A percentile compares a stretch with the other conserved stretches of the same genome.
Evolutionary conservation across 2,888 invertebrate genomes (phyloP).

Genomic region (Erynnis tages): DNA sequence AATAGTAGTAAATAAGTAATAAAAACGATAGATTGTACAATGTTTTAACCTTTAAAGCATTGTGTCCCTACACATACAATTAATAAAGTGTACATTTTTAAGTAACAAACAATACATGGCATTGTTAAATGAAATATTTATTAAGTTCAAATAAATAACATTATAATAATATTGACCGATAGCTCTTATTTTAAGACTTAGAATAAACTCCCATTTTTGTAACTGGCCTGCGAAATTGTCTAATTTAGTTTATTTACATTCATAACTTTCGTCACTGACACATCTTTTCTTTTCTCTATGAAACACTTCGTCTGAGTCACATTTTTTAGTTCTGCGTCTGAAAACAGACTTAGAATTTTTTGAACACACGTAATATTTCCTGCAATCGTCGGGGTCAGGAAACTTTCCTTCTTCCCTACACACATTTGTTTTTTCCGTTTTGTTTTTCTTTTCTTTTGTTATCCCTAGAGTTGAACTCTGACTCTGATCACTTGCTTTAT

Average conservation of each 20-base stretch:
- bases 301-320: slow-evolving; percentile 66
- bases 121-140: background rate
- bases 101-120: background rate
- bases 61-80: background rate
- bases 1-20: background rate
- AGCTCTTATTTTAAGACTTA: no score
- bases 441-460: slow-evolving; percentile 29
- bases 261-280: slow-evolving; percentile 56
- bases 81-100: background rate
- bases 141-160: no score
- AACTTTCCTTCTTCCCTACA: slow-evolving; percentile 62
- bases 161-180: no score
- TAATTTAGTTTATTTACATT: slow-evolving; percentile 39
- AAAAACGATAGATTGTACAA: background rate
- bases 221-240: no score
- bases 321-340: slow-evolving; percentile 59
- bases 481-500: slow-evolving; percentile 40
- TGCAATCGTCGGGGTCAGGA: slow-evolving; percentile 59
- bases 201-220: no score
- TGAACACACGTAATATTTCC: slow-evolving; percentile 69
- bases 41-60: background rate
- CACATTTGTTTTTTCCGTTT: slow-evolving; percentile 39
- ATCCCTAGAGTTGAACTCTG: slow-evolving; percentile 25
- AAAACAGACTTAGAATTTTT: slow-evolving; percentile 48
- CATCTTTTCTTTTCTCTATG: slow-evolving; percentile 59